phyloP scores from a whole-genome alignment of 2,797 vertebrate genomes.

The Pseudochirops cupreus region DNA sequence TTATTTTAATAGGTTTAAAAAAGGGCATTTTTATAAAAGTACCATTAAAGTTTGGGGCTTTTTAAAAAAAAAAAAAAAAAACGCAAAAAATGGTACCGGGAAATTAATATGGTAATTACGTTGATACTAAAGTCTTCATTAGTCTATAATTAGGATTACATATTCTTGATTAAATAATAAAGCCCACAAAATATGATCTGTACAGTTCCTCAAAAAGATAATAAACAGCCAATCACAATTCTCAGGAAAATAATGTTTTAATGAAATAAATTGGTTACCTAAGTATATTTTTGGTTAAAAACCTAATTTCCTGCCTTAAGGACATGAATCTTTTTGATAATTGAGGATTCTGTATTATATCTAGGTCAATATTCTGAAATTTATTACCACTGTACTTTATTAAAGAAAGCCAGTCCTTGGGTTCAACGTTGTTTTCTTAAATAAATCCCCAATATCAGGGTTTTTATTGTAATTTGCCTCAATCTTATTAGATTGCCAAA shows the following conservation, averaged over 20 bases:
- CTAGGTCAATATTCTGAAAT: neutral
- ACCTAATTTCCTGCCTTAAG: neutral
- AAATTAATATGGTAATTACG: neutral
- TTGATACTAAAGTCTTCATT: neutral
- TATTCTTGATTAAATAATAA: neutral
- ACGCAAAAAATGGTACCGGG: neutral
- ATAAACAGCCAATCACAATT: neutral
- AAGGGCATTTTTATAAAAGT: conserved; percentile 36
- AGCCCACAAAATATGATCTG: neutral
- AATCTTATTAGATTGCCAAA: too few species aligned
- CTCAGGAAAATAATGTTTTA: neutral
- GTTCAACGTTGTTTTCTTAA: neutral
- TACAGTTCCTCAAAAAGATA: neutral
- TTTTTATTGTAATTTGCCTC: neutral
- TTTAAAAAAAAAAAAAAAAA: too few species aligned
- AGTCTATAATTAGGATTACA: neutral
- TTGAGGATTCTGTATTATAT: neutral
- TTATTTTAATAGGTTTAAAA: neutral
- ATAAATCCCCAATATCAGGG: neutral
- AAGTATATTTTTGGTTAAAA: neutral
- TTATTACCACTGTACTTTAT: neutral
- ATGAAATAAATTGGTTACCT: neutral
- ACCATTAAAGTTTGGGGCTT: conserved; percentile 34
- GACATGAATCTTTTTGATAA: neutral
- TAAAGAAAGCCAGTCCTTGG: neutral